Evolutionary conservation across 1,140 invertebrate species (phyloP).

Genomic region (Lordiphosa stackelbergi): DNA sequence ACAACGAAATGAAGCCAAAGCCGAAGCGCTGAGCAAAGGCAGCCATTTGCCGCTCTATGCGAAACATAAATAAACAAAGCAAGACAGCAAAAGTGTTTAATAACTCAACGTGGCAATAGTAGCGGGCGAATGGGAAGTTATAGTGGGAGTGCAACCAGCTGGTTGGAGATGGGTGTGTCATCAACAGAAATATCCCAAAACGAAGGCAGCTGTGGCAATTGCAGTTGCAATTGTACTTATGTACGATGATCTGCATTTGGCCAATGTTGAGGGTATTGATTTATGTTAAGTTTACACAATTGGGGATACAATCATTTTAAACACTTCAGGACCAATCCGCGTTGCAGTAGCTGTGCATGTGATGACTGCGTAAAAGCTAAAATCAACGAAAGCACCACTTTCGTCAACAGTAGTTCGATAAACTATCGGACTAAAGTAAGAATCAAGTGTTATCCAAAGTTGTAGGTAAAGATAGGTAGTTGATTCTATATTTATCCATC

Average conservation of each 20-base stretch:
- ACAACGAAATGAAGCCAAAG: constrained; percentile 29
- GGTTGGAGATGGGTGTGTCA: constrained; percentile 9
- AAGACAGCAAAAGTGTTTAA: constrained; percentile 62
- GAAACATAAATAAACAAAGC: constrained; percentile 56
- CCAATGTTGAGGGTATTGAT: constrained; percentile 1
- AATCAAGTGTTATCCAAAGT: too few species aligned
- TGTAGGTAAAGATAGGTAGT: too few species aligned
- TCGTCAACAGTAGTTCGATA: too few species aligned
- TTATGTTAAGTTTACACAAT: constrained; percentile 3
- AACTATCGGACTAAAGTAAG: too few species aligned
- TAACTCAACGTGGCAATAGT: constrained; percentile 40
- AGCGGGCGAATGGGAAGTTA: neutral
- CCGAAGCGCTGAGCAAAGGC: constrained; percentile 34
- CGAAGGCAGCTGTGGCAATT: constrained; percentile 18
- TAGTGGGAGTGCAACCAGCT: constrained; percentile 15
- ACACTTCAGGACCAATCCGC: too few species aligned
- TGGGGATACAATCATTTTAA: neutral
- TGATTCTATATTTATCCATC: too few species aligned
- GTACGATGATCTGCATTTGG: constrained; percentile 9
- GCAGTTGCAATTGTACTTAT: constrained; percentile 12
- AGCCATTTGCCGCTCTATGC: constrained; percentile 39
- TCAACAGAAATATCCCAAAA: constrained; percentile 10
- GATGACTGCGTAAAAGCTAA: too few species aligned
- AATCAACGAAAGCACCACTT: too few species aligned
- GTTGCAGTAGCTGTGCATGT: too few species aligned